phyloP scores from a whole-genome alignment of 2,888 invertebrate genomes.

The Apotomis capreana region DNA sequence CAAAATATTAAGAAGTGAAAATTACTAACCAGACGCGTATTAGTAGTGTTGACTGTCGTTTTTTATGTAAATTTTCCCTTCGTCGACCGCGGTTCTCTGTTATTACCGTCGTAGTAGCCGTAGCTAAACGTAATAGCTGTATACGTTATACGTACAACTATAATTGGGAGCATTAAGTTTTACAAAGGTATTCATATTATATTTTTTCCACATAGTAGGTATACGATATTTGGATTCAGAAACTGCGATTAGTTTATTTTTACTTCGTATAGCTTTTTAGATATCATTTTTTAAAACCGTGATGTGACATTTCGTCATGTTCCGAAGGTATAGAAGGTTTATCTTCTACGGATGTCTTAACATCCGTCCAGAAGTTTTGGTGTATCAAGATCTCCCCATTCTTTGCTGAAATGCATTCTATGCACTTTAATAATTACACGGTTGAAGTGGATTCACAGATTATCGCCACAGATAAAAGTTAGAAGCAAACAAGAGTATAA shows the following conservation, averaged over 20 bases:
- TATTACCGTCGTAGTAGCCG: slow-evolving; percentile 13
- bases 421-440: neutral
- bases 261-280: no score
- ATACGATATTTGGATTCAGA: no score
- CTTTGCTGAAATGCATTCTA: no score
- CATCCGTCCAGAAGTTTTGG: no score
- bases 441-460: neutral
- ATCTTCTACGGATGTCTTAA: no score
- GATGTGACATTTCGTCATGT: no score
- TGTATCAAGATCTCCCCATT: no score
- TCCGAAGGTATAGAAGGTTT: no score
- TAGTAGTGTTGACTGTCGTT: slow-evolving; percentile 1
- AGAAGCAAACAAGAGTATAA: slow-evolving; percentile 21
- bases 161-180: neutral
- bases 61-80: slow-evolving; percentile 6
- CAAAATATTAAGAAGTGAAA: slow-evolving; percentile 22
- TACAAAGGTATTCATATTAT: no score
- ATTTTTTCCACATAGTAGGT: no score
- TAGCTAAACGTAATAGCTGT: slow-evolving; percentile 11
- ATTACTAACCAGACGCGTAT: neutral
- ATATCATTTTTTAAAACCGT: no score
- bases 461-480: slow-evolving; percentile 12
- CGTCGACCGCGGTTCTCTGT: neutral
- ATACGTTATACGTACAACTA: neutral
- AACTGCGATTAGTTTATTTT: no score